Evolutionary conservation across 2,888 invertebrate species (phyloP).

Genomic region (Aphrophora alni): DNA sequence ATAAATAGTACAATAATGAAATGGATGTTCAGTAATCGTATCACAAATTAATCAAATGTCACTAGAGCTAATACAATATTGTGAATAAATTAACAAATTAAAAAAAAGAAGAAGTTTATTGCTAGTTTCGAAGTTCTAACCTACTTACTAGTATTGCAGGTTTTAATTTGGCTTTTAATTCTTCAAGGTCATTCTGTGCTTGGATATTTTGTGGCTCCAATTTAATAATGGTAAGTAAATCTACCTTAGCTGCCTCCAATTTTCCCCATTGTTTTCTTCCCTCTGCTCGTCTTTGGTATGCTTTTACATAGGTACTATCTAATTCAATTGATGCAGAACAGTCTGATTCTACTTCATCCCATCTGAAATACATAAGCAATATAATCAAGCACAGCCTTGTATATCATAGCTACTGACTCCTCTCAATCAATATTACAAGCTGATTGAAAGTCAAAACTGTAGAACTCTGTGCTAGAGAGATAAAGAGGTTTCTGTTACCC

Average conservation of each 20-base stretch:
- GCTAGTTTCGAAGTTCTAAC: too few species aligned
- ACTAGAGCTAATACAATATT: too few species aligned
- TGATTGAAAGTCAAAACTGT: too few species aligned
- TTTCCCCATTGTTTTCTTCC: conserved; percentile 76
- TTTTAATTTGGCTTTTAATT: conserved; percentile 56
- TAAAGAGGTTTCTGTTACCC: too few species aligned
- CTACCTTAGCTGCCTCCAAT: conserved; percentile 72
- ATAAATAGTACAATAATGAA: too few species aligned
- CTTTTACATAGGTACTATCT: conserved; percentile 83
- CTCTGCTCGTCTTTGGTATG: conserved; percentile 79
- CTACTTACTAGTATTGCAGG: background rate
- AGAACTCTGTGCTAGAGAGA: too few species aligned
- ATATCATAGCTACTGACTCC: too few species aligned
- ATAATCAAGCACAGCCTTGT: background rate
- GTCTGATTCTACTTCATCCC: conserved; percentile 76
- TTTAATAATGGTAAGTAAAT: conserved; percentile 71
- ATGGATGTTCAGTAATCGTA: too few species aligned
- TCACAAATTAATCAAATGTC: too few species aligned
- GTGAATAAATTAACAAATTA: too few species aligned
- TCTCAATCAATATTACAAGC: too few species aligned
- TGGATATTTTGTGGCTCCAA: conserved; percentile 82
- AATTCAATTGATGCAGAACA: conserved; percentile 80
- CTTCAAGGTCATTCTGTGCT: conserved; percentile 66
- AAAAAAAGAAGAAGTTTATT: too few species aligned
- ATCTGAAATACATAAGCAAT: conserved; percentile 58